Conservation (phyloP, 2,797 vertebrate species). For the Stomatorhinus walkeri region DNA sequence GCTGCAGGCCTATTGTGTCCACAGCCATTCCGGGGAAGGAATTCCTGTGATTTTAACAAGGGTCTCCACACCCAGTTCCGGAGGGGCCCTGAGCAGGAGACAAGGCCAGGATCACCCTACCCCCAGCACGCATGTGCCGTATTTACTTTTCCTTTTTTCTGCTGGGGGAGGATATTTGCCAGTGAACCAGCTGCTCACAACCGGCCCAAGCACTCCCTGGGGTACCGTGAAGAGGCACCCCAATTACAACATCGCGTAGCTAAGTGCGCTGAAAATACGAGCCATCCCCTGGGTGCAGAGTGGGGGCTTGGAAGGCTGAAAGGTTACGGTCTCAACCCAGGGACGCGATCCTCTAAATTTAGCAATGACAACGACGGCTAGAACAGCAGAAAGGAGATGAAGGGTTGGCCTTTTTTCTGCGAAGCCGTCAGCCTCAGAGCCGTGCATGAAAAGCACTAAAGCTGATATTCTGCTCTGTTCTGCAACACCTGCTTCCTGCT, state of each 20-base stretch:
- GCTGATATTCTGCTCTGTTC: background rate
- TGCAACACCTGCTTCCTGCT: slow-evolving; percentile 1
- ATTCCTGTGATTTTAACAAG: slow-evolving; percentile 34
- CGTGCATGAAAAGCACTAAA: background rate
- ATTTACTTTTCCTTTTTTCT: background rate
- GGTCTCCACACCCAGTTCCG: slow-evolving; percentile 35
- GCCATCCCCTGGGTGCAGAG: slow-evolving; percentile 41
- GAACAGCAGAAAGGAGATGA: background rate
- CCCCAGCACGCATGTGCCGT: background rate
- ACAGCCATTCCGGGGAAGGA: slow-evolving; percentile 24
- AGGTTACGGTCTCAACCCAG: slow-evolving; percentile 69
- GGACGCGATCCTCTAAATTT: slow-evolving; percentile 72
- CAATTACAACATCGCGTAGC: slow-evolving; percentile 34
- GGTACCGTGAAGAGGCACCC: slow-evolving; percentile 39
- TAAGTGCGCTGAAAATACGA: slow-evolving; percentile 58
- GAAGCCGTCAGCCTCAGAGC: background rate
- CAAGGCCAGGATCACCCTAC: background rate
- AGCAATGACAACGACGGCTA: background rate
- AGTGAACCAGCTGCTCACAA: background rate
- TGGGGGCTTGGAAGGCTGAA: slow-evolving; percentile 43
- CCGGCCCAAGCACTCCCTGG: slow-evolving; percentile 4
- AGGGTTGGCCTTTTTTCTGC: background rate
- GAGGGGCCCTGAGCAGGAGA: background rate
- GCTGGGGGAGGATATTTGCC: background rate
- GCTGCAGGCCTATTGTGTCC: background rate